phyloP scores from a whole-genome alignment of 2,113 vertebrate species.

The Hyla sarda region DNA sequence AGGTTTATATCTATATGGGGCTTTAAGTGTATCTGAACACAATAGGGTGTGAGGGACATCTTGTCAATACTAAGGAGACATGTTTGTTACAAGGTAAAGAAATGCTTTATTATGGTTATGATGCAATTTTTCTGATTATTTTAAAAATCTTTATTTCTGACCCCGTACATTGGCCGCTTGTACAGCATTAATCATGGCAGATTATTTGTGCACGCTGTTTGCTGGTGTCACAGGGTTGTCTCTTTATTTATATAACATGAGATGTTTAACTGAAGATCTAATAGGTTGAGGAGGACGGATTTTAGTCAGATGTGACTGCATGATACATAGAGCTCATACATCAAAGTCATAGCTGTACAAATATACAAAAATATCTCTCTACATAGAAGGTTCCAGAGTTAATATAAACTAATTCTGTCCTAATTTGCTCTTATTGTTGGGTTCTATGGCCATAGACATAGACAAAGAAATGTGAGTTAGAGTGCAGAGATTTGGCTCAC shows the following conservation, averaged over 20 bases:
- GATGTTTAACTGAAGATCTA: constrained; percentile 62
- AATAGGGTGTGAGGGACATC: constrained; percentile 4
- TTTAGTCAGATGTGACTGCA: not conserved
- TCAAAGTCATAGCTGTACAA: not conserved
- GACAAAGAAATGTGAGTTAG: too few species aligned
- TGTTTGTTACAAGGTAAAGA: not conserved
- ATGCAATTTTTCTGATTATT: constrained; percentile 35
- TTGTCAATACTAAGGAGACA: not conserved
- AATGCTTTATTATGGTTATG: not conserved
- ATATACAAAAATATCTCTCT: not conserved
- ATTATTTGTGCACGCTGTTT: constrained; percentile 64
- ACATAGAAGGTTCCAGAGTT: not conserved
- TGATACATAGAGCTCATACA: not conserved
- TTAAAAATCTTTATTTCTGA: constrained; percentile 54
- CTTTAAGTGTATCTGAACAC: not conserved
- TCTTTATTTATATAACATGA: constrained; percentile 63
- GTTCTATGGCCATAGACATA: too few species aligned
- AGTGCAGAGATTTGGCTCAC: too few species aligned
- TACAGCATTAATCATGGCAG: constrained; percentile 68
- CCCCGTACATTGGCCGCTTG: constrained; percentile 64
- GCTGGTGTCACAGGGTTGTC: constrained; percentile 55
- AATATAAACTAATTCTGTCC: not conserved
- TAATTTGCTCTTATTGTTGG: not conserved
- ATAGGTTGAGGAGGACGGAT: not conserved
- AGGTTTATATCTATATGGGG: not conserved